Percentiles rank a stretch among this genome's conserved stretches.
Evolutionary conservation across 1,140 invertebrate species (phyloP).

Genomic region (Plectrocnemia conspersa): DNA sequence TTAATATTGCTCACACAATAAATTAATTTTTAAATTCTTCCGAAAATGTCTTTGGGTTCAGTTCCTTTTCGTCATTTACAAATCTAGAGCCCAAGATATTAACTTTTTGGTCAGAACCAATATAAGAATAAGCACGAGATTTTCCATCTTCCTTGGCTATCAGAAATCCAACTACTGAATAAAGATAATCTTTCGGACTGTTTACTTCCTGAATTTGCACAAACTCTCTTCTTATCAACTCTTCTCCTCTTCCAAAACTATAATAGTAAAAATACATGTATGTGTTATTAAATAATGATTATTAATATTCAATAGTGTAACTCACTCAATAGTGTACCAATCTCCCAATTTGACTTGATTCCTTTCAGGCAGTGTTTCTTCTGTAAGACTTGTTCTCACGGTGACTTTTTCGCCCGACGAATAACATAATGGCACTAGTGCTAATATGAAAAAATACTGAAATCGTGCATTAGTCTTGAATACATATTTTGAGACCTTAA

Average conservation of each 20-base stretch:
- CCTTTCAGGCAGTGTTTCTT: too few species aligned
- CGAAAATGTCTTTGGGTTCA: background rate
- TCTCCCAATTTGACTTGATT: background rate
- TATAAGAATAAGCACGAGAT: constrained; percentile 5
- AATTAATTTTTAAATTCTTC: constrained; percentile 3
- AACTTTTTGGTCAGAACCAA: background rate
- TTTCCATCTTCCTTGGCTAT: background rate
- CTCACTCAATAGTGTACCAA: background rate
- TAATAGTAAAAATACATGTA: background rate
- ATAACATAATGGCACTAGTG: too few species aligned
- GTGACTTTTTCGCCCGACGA: too few species aligned
- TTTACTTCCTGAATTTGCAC: background rate
- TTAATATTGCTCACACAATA: too few species aligned
- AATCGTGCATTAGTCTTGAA: too few species aligned
- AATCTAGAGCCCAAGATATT: background rate
- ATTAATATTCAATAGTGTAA: background rate
- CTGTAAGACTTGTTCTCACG: too few species aligned
- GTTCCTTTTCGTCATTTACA: background rate
- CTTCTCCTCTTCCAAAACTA: constrained; percentile 4
- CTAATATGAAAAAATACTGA: too few species aligned
- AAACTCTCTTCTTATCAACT: background rate
- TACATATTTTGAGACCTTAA: too few species aligned
- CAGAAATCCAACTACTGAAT: background rate
- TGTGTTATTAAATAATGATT: background rate
- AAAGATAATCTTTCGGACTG: background rate